A percentile compares a stretch with the other conserved stretches of the same genome.
Conservation (phyloP, 2,888 invertebrate species). For the Folsomia candida region DNA sequence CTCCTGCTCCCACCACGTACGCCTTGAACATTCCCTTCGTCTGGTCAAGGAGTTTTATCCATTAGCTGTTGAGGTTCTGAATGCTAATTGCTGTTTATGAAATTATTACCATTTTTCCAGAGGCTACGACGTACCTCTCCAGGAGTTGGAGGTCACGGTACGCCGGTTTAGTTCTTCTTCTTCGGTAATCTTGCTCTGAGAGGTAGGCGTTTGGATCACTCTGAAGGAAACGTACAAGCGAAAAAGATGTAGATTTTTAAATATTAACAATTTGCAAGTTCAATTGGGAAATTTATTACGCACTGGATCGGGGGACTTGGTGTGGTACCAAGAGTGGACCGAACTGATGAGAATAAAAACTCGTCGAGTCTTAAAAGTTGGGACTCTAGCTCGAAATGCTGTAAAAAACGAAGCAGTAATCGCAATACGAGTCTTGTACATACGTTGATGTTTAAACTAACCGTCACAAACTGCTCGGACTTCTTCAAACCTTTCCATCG, state of each 20-base stretch:
- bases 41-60: conserved; percentile 9
- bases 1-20: conserved; percentile 62
- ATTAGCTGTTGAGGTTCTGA: not conserved
- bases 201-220: conserved; percentile 18
- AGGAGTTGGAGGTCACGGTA: conserved; percentile 46
- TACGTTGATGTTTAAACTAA: not conserved
- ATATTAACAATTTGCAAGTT: not conserved
- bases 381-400: conserved; percentile 30
- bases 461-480: conserved; percentile 42
- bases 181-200: conserved; percentile 41
- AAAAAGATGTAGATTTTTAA: not conserved
- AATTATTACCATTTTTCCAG: conserved; percentile 47
- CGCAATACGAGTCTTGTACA: too few species aligned
- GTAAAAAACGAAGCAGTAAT: not conserved
- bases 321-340: conserved; percentile 47
- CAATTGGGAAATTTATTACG: not conserved
- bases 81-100: too few species aligned
- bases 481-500: conserved; percentile 41
- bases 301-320: conserved; percentile 10
- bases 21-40: conserved; percentile 54
- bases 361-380: conserved; percentile 33
- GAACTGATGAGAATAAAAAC: conserved; percentile 45
- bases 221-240: not conserved
- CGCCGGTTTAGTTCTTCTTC: conserved; percentile 38
- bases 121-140: conserved; percentile 47